phyloP scores from a whole-genome alignment of 2,888 invertebrate genomes.

The Phrixothrix hirtus region DNA sequence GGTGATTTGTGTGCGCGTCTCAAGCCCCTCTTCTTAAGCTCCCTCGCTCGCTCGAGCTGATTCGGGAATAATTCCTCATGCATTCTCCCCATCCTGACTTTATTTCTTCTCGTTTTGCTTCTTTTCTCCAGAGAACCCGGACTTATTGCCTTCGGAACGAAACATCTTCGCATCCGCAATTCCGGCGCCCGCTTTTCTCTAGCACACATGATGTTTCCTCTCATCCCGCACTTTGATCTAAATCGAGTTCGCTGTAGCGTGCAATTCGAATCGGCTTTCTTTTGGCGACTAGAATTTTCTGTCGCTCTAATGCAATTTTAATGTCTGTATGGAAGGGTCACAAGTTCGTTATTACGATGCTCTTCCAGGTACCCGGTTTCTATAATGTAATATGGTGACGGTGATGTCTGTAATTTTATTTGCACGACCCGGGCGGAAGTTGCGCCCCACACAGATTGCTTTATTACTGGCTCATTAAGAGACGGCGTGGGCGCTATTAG shows the following conservation, averaged over 20 bases:
- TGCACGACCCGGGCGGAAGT: slow-evolving; percentile 29
- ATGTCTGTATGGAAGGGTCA: slow-evolving; percentile 31
- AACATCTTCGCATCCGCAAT: slow-evolving; percentile 47
- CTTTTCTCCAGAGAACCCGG: slow-evolving; percentile 43
- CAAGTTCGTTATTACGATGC: slow-evolving; percentile 34
- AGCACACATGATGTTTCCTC: slow-evolving; percentile 35
- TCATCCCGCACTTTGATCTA: slow-evolving; percentile 30
- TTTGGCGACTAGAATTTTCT: slow-evolving; percentile 24
- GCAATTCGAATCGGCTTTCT: slow-evolving; percentile 20
- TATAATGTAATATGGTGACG: slow-evolving; percentile 33
- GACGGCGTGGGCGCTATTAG: slow-evolving; percentile 40
- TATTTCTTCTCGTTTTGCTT: slow-evolving; percentile 46
- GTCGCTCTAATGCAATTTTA: slow-evolving; percentile 35
- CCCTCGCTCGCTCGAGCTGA: slow-evolving; percentile 47
- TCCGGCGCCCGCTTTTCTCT: slow-evolving; percentile 31
- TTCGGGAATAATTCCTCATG: slow-evolving; percentile 54
- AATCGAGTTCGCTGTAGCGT: slow-evolving; percentile 31
- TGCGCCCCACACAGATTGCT: slow-evolving; percentile 44
- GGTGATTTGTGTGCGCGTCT: slow-evolving; percentile 53
- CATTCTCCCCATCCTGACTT: slow-evolving; percentile 46
- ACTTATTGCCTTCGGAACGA: slow-evolving; percentile 50
- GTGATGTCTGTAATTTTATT: slow-evolving; percentile 37
- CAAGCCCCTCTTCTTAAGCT: slow-evolving; percentile 44
- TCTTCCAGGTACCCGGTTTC: slow-evolving; percentile 28
- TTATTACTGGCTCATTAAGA: slow-evolving; percentile 50